Evolutionary conservation across 2,888 invertebrate genomes (phyloP).

Genomic region (Cyclophora albipunctata): DNA sequence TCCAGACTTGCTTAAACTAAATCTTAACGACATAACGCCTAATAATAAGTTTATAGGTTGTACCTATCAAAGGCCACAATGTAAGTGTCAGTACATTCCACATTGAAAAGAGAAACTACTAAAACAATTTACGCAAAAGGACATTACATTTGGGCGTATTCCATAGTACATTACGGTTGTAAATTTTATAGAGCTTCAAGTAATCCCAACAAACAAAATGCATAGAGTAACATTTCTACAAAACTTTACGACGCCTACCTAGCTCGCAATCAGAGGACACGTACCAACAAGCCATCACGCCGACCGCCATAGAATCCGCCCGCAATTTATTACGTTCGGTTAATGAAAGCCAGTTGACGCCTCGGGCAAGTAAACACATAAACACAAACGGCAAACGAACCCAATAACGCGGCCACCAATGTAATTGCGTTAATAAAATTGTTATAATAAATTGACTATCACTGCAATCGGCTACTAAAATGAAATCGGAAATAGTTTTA

Average conservation of each 20-base stretch:
- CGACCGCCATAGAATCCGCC: conserved; percentile 24
- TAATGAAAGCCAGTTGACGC: conserved; percentile 53
- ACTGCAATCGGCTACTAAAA: conserved; percentile 25
- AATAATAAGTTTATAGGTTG: too few species aligned
- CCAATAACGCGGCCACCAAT: conserved; percentile 46
- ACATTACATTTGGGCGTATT: too few species aligned
- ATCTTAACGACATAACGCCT: too few species aligned
- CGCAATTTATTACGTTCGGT: conserved; percentile 44
- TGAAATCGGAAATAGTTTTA: background rate
- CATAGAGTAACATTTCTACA: background rate
- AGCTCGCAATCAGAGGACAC: conserved; percentile 1
- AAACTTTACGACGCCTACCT: conserved; percentile 12
- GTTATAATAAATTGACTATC: conserved; percentile 25
- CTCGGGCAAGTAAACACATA: conserved; percentile 50
- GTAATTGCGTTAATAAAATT: conserved; percentile 38
- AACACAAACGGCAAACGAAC: conserved; percentile 49
- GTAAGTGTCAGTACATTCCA: too few species aligned
- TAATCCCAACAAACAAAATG: too few species aligned
- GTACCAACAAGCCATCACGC: conserved; percentile 13
- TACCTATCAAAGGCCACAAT: too few species aligned
- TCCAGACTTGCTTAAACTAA: too few species aligned
- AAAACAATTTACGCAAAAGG: too few species aligned
- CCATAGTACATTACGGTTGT: too few species aligned
- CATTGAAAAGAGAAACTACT: too few species aligned
- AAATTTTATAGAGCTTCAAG: too few species aligned